Base-by-base conservation (phyloP, 2,113 vertebrate genomes). In the Corythaeola cristata region DNA sequence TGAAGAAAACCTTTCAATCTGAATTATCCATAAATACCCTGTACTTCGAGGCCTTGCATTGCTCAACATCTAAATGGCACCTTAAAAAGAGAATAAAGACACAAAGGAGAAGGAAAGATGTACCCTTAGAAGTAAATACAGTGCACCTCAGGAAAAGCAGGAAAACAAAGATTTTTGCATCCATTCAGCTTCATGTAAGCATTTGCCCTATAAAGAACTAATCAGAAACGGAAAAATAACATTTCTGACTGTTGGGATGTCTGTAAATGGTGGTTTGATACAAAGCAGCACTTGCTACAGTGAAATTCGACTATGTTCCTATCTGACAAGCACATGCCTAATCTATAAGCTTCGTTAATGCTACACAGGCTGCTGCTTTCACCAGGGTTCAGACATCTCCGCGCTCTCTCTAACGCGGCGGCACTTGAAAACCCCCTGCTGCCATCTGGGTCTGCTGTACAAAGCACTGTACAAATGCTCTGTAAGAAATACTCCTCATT, bases 71-170 rank as follows among this genome's bases (percentile, higher is more conserved):
- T 89, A 95, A 96, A 95, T 79, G 53, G 66, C 74, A 89, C 66
- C 82, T 92, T 66, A 88, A 69, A 95, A 91, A 52, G 74, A 89
- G 95, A 96, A 94, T 89, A 89, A 89, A 87, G 69, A 59, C 60
- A 24, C 22, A 59, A 91, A 90, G 37, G 72, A 88, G 55, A 78
- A 87, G 35, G 24, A 18, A 93, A 94, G 84, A 82, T 41, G 24
- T 44, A 78, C 44, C 84, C 93, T 72, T 32, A 63, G 66, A 68
- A 50, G 62, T 55, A 79, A 63, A 71, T 33, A 72, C 39, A 71
- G 15, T 44, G 32, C 37, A 79, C 50, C 62, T 78, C 6, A 1
- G 60, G 39, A 75, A 62, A 95, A 52, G 19, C 73, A 81, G 41
- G 50, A 74, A 91, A 95, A 87, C 52, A 87, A 89, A 85, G 47